Evolutionary conservation across 2,113 vertebrate species (phyloP).

Genomic region (Microcebus ravelobensis): DNA sequence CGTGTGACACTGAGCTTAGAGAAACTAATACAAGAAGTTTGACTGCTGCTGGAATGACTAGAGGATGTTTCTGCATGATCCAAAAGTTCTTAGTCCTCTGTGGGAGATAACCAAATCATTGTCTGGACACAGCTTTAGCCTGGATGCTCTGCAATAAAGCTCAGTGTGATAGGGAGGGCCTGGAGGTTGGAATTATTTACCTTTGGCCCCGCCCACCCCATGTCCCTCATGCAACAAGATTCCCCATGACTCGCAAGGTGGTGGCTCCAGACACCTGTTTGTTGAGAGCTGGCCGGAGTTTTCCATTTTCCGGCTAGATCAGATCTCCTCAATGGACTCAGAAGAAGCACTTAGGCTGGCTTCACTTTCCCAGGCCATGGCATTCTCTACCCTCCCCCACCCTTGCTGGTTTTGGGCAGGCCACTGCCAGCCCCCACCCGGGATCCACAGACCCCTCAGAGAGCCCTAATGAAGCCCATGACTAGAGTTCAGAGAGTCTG

Average conservation of each 20-base stretch:
- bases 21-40: background rate
- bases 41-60: background rate
- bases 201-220: background rate
- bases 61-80: background rate
- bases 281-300: background rate
- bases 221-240: background rate
- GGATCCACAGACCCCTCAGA: background rate
- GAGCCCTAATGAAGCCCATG: background rate
- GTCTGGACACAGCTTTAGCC: background rate
- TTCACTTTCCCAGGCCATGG: background rate
- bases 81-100: background rate
- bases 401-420: background rate
- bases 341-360: background rate
- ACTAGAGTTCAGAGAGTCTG: background rate
- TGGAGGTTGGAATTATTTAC: background rate
- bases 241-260: background rate
- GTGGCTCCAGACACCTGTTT: background rate
- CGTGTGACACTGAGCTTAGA: background rate
- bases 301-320: background rate
- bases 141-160: background rate
- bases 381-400: background rate
- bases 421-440: accelerated
- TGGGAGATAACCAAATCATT: background rate
- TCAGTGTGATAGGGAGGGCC: accelerated
- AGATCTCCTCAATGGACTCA: background rate